Evolutionary conservation across 2,888 invertebrate genomes (phyloP).

Genomic region (Invenusta paracnida): DNA sequence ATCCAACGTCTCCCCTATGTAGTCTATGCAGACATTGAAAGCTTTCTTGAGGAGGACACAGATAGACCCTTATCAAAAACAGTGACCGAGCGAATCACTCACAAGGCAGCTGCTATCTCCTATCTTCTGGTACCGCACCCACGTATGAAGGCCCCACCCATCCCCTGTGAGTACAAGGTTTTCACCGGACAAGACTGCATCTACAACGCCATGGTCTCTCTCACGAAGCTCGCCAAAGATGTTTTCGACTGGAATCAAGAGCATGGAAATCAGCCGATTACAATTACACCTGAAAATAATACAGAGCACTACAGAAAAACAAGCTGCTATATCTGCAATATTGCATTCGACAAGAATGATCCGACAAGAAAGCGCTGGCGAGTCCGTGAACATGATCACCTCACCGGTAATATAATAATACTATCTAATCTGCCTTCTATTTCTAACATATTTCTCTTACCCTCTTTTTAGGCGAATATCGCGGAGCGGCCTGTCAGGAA

Average conservation of each 20-base stretch:
- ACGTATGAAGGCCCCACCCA: background rate
- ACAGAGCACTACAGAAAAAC: background rate
- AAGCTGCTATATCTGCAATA: background rate
- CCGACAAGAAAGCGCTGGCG: background rate
- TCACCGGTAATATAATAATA: background rate
- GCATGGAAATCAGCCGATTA: background rate
- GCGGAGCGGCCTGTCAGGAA: background rate
- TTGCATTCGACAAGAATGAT: background rate
- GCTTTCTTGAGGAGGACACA: background rate
- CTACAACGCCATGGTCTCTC: background rate
- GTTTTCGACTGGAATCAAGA: background rate
- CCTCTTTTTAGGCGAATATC: background rate
- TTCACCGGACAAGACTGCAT: background rate
- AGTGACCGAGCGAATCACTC: no score
- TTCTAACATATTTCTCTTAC: background rate
- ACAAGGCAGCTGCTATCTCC: background rate
- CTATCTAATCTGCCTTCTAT: background rate
- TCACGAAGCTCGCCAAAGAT: background rate
- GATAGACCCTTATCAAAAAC: no score
- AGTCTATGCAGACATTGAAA: background rate
- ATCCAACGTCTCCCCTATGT: background rate
- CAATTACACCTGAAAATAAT: background rate
- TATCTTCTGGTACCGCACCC: background rate
- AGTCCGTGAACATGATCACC: background rate
- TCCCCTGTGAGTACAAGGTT: background rate